Conservation (phyloP, 2,888 invertebrate genomes). For the Siphonodentalium dalli region DNA sequence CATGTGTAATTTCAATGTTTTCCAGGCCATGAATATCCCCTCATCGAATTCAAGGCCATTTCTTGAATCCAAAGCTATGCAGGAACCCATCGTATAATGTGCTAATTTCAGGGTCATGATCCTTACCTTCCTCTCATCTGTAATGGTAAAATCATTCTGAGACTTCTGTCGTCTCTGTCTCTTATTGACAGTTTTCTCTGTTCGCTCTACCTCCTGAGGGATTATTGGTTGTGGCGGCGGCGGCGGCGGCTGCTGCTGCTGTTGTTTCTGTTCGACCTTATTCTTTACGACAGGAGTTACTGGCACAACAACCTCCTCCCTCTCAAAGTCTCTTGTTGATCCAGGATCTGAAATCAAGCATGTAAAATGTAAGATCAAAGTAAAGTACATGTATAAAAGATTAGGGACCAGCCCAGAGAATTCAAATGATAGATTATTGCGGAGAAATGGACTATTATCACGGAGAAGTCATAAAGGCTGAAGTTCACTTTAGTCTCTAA, state of each 20-base stretch:
- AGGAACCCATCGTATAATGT: no score
- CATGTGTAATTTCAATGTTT: no score
- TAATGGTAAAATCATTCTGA: conserved; percentile 42
- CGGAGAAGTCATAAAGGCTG: no score
- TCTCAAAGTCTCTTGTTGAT: conserved; percentile 43
- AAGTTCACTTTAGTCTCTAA: no score
- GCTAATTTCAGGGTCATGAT: no score
- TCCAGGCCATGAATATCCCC: no score
- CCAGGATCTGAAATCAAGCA: conserved; percentile 50
- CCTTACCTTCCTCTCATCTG: conserved; percentile 50
- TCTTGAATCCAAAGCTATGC: no score
- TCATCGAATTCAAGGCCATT: no score
- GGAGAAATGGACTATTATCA: no score
- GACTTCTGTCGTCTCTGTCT: conserved; percentile 53
- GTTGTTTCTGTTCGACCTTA: conserved; percentile 5
- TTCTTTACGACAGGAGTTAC: no score
- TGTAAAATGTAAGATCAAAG: neutral
- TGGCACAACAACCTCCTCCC: conserved; percentile 32
- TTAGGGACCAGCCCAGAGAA: no score
- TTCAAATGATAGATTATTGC: no score
- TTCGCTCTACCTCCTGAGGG: conserved; percentile 37
- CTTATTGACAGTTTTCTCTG: conserved; percentile 44
- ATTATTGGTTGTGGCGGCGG: conserved; percentile 23
- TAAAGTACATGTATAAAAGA: neutral
- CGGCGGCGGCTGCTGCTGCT: conserved; percentile 5